Percentiles rank a stretch among this genome's conserved stretches.
These are phyloP conservation scores for Notarius lentiginosus DNA, from an alignment of 2,113 vertebrate species.

Conservation along the genomic window DNA sequence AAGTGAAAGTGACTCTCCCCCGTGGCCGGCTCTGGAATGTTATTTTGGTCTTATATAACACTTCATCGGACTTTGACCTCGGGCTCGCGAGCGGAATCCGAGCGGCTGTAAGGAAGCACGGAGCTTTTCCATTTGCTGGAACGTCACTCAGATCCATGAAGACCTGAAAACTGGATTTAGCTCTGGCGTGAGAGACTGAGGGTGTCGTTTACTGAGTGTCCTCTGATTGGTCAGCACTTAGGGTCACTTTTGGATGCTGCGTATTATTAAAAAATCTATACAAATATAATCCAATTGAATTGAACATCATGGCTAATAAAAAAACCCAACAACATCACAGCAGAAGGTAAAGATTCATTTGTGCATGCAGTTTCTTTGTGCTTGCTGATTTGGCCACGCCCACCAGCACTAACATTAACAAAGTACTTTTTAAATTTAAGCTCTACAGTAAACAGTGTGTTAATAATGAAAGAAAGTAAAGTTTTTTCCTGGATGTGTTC, in stretches of 20 bases:
- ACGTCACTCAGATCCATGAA: background rate
- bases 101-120: background rate
- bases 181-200: background rate
- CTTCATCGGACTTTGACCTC: slow-evolving; percentile 17
- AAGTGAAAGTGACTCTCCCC: slow-evolving; percentile 7
- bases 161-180: background rate
- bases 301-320: background rate
- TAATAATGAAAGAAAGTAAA: background rate
- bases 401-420: background rate
- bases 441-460: background rate
- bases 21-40: slow-evolving; percentile 8
- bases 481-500: background rate
- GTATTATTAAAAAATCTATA: background rate
- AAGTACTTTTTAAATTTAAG: background rate
- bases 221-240: background rate
- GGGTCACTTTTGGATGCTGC: background rate
- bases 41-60: slow-evolving; percentile 26
- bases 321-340: background rate
- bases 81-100: background rate
- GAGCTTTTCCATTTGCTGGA: background rate
- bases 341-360: background rate
- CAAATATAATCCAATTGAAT: background rate
- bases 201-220: background rate
- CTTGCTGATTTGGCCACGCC: background rate
- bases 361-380: background rate